Base-by-base conservation (phyloP, 2,113 vertebrate genomes). In the Carassius auratus region DNA sequence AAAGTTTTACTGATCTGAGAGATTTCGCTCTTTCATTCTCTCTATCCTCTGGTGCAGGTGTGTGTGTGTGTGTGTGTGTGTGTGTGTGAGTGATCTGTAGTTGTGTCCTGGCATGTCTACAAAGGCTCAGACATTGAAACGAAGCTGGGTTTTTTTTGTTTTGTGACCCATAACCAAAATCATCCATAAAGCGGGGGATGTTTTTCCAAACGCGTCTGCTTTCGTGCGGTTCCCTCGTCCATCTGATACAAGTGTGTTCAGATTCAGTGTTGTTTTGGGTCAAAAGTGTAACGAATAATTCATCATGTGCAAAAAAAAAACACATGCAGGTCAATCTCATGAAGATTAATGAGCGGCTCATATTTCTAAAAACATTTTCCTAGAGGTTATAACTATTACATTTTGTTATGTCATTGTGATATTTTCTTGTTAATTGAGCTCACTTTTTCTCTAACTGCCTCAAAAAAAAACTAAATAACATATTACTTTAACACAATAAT, bases 111-210 rank as follows among this genome's bases (percentile, higher is more conserved):
- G 92, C 92, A 84, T 26, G 90, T 85, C 92, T 92, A 92, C 92
- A 93, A 93, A 94, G 90, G 91, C 86, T 71, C 85, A 1, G 66
- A 71, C 88, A 85, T 85, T 92, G 90, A 92, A 93, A 93, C 90
- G 89, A 86, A 92, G 93, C 91, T 91, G 90, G 90, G 91, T 92
- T 92, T 92, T 93, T 91, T 92, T 90, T 90, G 91, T 10, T 79
- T 87, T 87, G 78, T 62, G 79, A 5, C 36, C 57, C 33, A 23
- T 38, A 42, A 15, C 33, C 8, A 57, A 13, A 69, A 85, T 57
- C 71, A 85, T 64, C 36, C 19, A 79, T 57, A 23, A 79, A 62
- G 57, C 12, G 13, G 1, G 3, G 6, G 2, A 13, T 62, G 30
- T 59, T 62, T 42, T 79, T 38, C 33, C 19, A 84, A 62, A 62